Base-by-base conservation (phyloP, 2,888 invertebrate genomes). In the Dynastes grantii region DNA sequence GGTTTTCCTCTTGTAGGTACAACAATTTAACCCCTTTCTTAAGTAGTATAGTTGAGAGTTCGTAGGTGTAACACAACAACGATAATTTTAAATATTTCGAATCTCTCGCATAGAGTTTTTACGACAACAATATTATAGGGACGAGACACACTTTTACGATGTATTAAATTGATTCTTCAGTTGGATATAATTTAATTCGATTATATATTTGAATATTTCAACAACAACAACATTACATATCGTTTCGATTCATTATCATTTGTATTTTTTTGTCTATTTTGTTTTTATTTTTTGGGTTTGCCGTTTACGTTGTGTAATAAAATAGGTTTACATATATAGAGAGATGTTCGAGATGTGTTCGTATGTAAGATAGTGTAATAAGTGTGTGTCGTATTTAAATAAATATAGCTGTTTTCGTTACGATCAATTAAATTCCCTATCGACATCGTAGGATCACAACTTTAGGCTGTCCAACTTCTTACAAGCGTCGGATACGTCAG, bases 391-490 rank as follows among this genome's bases (percentile, higher is more conserved):
- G 45, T 11, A 45, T 45, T n/a, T 27, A 37, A 6, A 37, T 29
- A 61, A 75, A 75, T 61, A 64, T 40, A 70, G 51, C 40, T 45
- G 40, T 22, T 51, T 53, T 40, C 77, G 63, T 76, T 45, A 40
- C 13, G 22, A 61, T 45, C 16, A 32, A 16, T 58, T n/a, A 37
- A 37, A 37, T 37, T 37, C 32, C 32, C 32, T 37, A 45, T 11
- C 11, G 2, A 45, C 40, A 16, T 64, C 61, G 49, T 45, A 45
- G 70, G 65, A 82, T 86, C 85, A 88, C 86, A 88, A 84, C 83
- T 88, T 88, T 80, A 89, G 85, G 71, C 85, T 84, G 78, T 89
- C 88, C 79, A 89, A 80, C 82, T 88, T 88, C 84, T 86, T 87
- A 81, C 87, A 86, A 58, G 85, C 84, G 67, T 86, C 86, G 73